These are phyloP conservation scores for Phylloscopus trochilus DNA, from an alignment of 2,113 vertebrate genomes.

Conservation along the genomic window DNA sequence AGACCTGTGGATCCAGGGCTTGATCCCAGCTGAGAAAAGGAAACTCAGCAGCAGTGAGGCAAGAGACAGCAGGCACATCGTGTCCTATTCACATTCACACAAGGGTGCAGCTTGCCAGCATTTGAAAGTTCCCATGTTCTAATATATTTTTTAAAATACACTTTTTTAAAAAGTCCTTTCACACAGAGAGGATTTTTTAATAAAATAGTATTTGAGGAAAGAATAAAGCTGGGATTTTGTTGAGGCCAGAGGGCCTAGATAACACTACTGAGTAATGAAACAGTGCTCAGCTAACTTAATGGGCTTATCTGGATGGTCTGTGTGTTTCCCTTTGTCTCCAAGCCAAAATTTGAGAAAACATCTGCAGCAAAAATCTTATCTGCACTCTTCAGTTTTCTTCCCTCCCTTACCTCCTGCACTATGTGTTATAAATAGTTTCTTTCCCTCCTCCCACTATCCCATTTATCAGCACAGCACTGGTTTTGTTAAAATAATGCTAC, in stretches of 20 bases:
- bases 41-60: background rate
- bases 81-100: background rate
- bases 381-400: constrained; percentile 20
- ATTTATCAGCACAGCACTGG: background rate
- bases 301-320: constrained; percentile 12
- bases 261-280: background rate
- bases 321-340: constrained; percentile 16
- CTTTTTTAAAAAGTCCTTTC: background rate
- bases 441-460: background rate
- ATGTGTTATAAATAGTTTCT: background rate
- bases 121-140: background rate
- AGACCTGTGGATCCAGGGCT: background rate
- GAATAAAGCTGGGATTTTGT: background rate
- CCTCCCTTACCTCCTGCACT: background rate
- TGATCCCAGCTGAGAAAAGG: background rate
- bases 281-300: constrained; percentile 22
- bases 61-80: background rate
- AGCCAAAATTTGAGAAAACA: constrained; percentile 23
- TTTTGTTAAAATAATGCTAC: constrained; percentile 7
- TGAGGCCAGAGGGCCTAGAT: background rate
- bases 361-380: constrained; percentile 43
- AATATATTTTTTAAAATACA: background rate
- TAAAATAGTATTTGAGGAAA: constrained; percentile 7
- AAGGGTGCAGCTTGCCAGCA: background rate
- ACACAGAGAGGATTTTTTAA: background rate